Evolutionary conservation across 2,797 vertebrate genomes (phyloP).

Genomic region (Siniperca undulata): DNA sequence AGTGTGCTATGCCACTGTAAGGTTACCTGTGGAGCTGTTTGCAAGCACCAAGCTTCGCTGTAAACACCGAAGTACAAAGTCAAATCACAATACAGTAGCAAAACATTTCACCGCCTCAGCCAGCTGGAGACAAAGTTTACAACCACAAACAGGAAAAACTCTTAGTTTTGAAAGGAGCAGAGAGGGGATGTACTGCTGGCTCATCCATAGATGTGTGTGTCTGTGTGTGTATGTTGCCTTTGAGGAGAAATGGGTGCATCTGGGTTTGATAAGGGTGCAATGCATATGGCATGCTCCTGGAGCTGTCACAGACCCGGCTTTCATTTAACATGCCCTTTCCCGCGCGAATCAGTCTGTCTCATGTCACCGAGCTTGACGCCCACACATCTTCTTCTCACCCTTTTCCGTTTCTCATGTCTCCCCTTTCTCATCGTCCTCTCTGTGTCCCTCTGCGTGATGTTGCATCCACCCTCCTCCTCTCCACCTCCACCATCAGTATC

Average conservation of each 20-base stretch:
- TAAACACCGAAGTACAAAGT: conserved; percentile 42
- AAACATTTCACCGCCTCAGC: conserved; percentile 43
- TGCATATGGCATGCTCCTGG: conserved; percentile 33
- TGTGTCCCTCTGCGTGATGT: conserved; percentile 44
- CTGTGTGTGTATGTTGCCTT: conserved; percentile 27
- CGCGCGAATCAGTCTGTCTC: conserved; percentile 62
- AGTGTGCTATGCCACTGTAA: conserved; percentile 10
- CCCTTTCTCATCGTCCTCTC: conserved; percentile 22
- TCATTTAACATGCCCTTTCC: conserved; percentile 74
- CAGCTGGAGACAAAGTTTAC: conserved; percentile 53
- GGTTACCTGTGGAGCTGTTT: conserved; percentile 38
- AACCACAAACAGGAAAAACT: conserved; percentile 23
- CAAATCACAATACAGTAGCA: conserved; percentile 27
- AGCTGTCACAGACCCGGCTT: conserved; percentile 62
- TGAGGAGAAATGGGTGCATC: conserved; percentile 53
- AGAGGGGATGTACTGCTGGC: conserved; percentile 26
- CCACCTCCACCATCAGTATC: conserved; percentile 7
- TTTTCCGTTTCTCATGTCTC: conserved; percentile 43
- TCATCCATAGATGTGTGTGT: conserved; percentile 23
- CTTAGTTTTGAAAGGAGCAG: conserved; percentile 52
- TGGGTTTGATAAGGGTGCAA: conserved; percentile 63
- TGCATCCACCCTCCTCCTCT: conserved; percentile 13
- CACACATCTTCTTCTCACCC: conserved; percentile 53
- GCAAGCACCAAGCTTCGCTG: conserved; percentile 1
- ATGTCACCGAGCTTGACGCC: conserved; percentile 60